Percentiles rank a stretch among this genome's conserved stretches.
phyloP scores from a whole-genome alignment of 2,113 vertebrate species.

The Danio rerio region GRCz12tu NC_133184.1:13511001-13511500 shows the following conservation, averaged over 20 bases:
- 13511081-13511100: background rate
- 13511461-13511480: constrained; percentile 29
- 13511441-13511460: constrained; percentile 36
- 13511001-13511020: constrained; percentile 47
- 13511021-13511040: constrained; percentile 44
- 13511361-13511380: constrained; percentile 39
- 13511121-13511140: constrained; percentile 40
- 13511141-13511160: constrained; percentile 16
- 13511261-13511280: constrained; percentile 3
- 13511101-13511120: constrained; percentile 7
- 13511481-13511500: constrained; percentile 27
- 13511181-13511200: constrained; percentile 18
- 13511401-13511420: constrained; percentile 23
- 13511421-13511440: constrained; percentile 31
- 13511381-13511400: constrained; percentile 19
- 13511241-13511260: constrained; percentile 42
- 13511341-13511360: constrained; percentile 37
- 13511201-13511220: constrained; percentile 6
- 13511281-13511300: constrained; percentile 7
- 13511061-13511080: constrained; percentile 28
- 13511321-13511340: constrained; percentile 35
- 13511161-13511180: constrained; percentile 28
- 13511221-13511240: background rate
- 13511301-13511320: constrained; percentile 36
- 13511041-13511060: background rate